phyloP scores from a whole-genome alignment of 2,888 invertebrate genomes.

The Andrena camellia region DNA sequence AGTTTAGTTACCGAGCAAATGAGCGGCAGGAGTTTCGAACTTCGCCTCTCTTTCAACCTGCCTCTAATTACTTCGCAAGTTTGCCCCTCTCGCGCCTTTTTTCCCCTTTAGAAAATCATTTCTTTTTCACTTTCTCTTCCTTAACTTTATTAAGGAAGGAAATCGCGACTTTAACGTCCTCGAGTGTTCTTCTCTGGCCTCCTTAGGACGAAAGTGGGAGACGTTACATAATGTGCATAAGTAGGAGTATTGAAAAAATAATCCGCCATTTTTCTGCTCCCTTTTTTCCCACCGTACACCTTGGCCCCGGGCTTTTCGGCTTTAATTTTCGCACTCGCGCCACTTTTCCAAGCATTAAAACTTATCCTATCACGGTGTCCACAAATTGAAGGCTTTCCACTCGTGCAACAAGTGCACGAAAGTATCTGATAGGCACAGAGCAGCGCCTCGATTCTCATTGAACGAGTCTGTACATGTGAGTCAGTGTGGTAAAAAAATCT shows the following conservation, averaged over 20 bases:
- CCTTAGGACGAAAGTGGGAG: background rate
- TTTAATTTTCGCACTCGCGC: constrained; percentile 14
- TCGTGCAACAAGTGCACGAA: constrained; percentile 40
- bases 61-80: constrained; percentile 41
- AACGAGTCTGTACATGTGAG: background rate
- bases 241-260: constrained; percentile 35
- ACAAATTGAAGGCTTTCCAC: constrained; percentile 24
- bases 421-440: background rate
- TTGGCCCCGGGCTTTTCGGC: constrained; percentile 3
- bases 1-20: background rate
- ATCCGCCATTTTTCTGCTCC: background rate
- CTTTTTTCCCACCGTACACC: background rate
- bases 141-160: constrained; percentile 10
- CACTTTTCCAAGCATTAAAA: constrained; percentile 22
- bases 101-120: constrained; percentile 5
- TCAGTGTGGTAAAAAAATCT: background rate
- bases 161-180: constrained; percentile 3
- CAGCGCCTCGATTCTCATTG: background rate
- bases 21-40: constrained; percentile 3
- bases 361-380: constrained; percentile 13
- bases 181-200: background rate
- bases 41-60: background rate
- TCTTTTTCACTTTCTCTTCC: constrained; percentile 35
- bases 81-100: background rate
- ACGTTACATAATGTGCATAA: background rate